phyloP scores from a whole-genome alignment of 2,113 vertebrate genomes.

The Oryzias celebensis region DNA sequence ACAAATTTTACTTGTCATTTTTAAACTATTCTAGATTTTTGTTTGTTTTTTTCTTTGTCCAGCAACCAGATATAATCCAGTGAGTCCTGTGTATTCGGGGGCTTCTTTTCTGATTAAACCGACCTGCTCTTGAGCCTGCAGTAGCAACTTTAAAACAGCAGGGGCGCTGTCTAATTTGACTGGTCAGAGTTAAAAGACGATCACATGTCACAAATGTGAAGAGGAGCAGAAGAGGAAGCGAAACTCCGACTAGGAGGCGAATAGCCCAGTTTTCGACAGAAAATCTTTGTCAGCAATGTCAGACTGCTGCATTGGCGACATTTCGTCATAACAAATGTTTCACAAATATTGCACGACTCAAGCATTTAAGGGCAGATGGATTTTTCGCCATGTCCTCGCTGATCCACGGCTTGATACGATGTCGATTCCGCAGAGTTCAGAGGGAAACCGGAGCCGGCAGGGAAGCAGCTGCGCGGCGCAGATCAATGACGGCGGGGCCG shows the following conservation, averaged over 20 bases:
- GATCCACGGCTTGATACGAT: slow-evolving; percentile 24
- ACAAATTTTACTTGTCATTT: too few relatives aligned
- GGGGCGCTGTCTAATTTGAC: slow-evolving; percentile 49
- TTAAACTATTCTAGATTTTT: background rate
- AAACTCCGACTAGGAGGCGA: background rate
- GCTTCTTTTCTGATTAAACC: too few relatives aligned
- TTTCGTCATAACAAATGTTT: slow-evolving; percentile 15
- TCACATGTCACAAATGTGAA: slow-evolving; percentile 51
- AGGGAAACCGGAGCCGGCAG: background rate
- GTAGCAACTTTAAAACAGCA: slow-evolving; percentile 29
- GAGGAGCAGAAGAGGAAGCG: slow-evolving; percentile 43
- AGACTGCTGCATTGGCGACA: too few relatives aligned
- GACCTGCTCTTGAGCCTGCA: background rate
- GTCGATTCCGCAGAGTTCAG: slow-evolving; percentile 34
- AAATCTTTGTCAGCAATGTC: background rate
- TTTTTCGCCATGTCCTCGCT: slow-evolving; percentile 2
- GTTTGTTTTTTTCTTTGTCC: background rate
- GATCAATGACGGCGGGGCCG: slow-evolving; percentile 7
- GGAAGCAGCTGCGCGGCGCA: background rate
- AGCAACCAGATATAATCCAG: background rate
- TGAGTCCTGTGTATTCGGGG: too few relatives aligned
- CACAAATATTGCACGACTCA: background rate
- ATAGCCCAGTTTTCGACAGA: background rate
- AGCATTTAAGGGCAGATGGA: slow-evolving; percentile 20
- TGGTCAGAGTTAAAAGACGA: background rate